These are phyloP conservation scores for Apostichopus japonicus DNA, from an alignment of 35 echinoderm and acorn worm species.

Conservation along the genomic window DNA sequence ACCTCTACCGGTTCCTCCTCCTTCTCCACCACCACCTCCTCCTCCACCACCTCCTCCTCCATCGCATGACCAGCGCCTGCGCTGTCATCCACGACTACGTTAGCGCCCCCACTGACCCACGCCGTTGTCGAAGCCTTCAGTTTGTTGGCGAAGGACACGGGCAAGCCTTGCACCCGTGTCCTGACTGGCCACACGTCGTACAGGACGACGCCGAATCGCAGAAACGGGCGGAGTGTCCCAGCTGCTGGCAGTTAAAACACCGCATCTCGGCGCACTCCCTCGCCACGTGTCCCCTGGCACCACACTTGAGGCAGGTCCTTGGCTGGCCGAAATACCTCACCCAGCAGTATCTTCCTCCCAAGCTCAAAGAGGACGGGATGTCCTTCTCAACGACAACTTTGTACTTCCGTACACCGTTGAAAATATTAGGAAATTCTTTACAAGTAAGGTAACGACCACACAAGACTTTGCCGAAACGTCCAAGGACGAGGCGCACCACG, in stretches of 20 bases:
- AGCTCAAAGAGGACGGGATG: constrained; percentile 46
- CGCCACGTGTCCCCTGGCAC: neutral
- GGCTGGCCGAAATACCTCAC: constrained; percentile 52
- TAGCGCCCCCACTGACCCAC: neutral
- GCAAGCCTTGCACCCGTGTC: neutral
- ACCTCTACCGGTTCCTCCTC: too few species aligned
- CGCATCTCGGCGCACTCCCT: constrained; percentile 16
- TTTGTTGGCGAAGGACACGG: neutral
- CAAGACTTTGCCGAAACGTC: neutral
- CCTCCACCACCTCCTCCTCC: too few species aligned
- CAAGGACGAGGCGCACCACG: too few species aligned
- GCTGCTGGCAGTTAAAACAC: constrained; percentile 45
- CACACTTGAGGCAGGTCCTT: constrained; percentile 54
- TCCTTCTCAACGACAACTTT: neutral
- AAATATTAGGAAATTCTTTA: neutral
- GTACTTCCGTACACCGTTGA: constrained; percentile 49
- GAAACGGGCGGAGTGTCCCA: neutral
- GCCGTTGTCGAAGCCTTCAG: neutral
- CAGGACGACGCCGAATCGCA: neutral
- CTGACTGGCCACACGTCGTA: neutral
- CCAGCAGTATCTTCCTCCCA: constrained; percentile 47
- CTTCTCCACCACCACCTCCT: too few species aligned
- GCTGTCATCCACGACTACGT: neutral
- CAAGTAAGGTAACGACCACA: neutral
- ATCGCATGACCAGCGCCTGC: too few species aligned